phyloP scores from a whole-genome alignment of 2,888 invertebrate genomes.

The Teleiodes luculella region DNA sequence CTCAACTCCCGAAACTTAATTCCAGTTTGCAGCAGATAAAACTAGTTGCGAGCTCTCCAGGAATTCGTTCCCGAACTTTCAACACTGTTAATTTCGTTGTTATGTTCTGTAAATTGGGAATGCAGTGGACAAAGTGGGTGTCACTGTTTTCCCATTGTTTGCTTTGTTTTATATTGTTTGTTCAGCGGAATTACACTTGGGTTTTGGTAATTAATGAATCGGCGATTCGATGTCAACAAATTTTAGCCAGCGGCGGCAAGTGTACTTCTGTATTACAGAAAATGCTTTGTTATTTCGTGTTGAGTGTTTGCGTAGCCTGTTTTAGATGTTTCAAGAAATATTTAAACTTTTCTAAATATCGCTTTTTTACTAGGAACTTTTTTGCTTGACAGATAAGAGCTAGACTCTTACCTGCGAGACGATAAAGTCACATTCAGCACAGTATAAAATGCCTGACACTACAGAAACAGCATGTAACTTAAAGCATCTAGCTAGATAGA shows the following conservation, averaged over 20 bases:
- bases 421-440: too few relatives aligned
- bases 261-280: too few relatives aligned
- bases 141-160: background rate
- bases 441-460: too few relatives aligned
- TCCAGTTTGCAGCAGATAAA: constrained; percentile 49
- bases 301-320: too few relatives aligned
- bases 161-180: background rate
- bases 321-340: too few relatives aligned
- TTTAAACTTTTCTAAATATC: too few relatives aligned
- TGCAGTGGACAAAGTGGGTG: background rate
- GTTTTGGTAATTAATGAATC: constrained; percentile 2
- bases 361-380: too few relatives aligned
- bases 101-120: constrained; percentile 16
- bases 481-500: too few relatives aligned
- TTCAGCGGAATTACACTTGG: background rate
- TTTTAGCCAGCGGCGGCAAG: background rate
- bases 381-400: too few relatives aligned
- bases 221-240: background rate
- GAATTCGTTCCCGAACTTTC: constrained; percentile 37
- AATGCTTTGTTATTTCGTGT: too few relatives aligned
- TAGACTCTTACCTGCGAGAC: too few relatives aligned
- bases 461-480: too few relatives aligned
- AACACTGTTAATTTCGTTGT: constrained; percentile 41
- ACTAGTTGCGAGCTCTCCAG: constrained; percentile 33
- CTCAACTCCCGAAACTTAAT: constrained; percentile 38